Percentiles rank a stretch among this genome's conserved stretches.
phyloP scores from a whole-genome alignment of 1,140 invertebrate genomes.

The Tribolium castaneum region DNA sequence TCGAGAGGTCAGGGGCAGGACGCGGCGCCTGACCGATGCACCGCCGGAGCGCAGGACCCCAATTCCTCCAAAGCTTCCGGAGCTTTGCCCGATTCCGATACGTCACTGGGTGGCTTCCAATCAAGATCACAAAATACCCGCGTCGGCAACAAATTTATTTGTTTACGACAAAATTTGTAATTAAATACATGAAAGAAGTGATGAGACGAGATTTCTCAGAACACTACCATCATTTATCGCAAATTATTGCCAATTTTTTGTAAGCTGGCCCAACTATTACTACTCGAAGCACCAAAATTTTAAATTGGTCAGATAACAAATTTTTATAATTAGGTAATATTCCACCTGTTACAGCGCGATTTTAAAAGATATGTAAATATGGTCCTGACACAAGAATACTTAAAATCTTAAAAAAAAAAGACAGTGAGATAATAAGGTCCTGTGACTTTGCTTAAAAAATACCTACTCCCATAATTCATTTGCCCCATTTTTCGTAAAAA shows the following conservation, averaged over 20 bases:
- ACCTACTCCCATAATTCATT: no score
- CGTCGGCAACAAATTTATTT: neutral
- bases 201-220: neutral
- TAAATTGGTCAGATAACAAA: no score
- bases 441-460: no score
- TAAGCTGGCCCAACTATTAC: neutral
- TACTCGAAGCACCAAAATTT: no score
- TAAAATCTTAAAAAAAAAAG: no score
- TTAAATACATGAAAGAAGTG: neutral
- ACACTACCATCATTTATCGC: neutral
- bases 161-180: neutral
- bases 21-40: conserved; percentile 38
- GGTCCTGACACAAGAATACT: no score
- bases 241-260: neutral
- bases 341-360: no score
- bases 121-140: neutral
- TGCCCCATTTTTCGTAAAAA: no score
- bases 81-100: neutral
- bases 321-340: no score
- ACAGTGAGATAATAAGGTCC: no score
- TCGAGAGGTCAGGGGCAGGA: conserved; percentile 50
- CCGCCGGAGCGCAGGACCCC: neutral
- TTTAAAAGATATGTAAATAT: no score
- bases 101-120: neutral
- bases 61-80: neutral